Evolutionary conservation across 2,113 vertebrate species (phyloP), one percentile per base, ranked within the genome.

Genomic region (Lutjanus erythropterus): DNA sequence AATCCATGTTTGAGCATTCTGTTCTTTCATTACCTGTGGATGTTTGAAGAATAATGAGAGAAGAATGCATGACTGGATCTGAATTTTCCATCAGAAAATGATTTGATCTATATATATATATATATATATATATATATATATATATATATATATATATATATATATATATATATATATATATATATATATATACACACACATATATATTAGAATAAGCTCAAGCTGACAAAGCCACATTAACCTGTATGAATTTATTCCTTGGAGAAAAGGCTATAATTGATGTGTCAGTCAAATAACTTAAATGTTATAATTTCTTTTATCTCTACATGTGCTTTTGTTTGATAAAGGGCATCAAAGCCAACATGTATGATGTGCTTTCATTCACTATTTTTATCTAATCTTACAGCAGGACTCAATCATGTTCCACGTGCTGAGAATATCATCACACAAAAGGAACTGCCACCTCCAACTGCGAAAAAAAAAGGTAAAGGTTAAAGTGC

Each of bases 401-500:
- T 52, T 62, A 18, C 44, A 80, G 76, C 37, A 50, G 55, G 56
- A 53, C 41, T 76, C 55, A 27, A 19, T 66, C n/a, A 16, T 69
- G 42, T 72, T 68, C 37, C 60, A 64, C 16, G 16, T 64, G 29
- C 64, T 83, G 18, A 80, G 91, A 89, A 89, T 83, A 80, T 73
- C 83, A 86, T 11, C 3, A 55, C 68, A 78, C 64, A 88, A 82
- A 76, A 71, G 50, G 9, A 75, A 86, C 71, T 80, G 68, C 56
- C 39, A 80, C 56, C 68, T 85, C 58, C 58, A 56, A 66, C 80
- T 83, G 83, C 42, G 78, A 77, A 76, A 71, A 85, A n/a, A 88
- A 88, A 86, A 79, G 75, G 18, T 80, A 83, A 90, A 92, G 92
- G 88, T 92, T 84, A 89, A 86, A 84, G 75, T 84, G 80, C 79